Conservation (phyloP, 2,797 vertebrate species). For the Coregonus ussuriensis region DNA sequence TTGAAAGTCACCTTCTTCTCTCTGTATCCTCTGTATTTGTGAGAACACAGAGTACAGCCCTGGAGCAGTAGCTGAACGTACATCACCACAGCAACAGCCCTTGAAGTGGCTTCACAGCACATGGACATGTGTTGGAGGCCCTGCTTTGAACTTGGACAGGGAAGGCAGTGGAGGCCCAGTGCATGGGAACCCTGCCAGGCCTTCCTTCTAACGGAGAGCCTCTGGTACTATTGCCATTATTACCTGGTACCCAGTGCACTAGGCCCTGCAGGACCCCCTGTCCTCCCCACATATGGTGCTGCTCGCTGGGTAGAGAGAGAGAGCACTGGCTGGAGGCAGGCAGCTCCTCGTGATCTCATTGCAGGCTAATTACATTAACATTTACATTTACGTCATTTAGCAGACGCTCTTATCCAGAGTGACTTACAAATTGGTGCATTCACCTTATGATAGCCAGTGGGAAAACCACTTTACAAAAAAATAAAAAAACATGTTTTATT, state of each 20-base stretch:
- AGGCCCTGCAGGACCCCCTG: conserved; percentile 18
- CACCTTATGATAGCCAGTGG: too few relatives aligned
- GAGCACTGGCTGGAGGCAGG: conserved; percentile 24
- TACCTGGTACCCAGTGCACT: conserved; percentile 1
- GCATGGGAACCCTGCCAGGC: conserved; percentile 47
- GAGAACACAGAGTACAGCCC: not conserved
- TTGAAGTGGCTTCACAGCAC: conserved; percentile 45
- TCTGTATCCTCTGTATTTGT: not conserved
- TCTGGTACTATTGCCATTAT: conserved; percentile 31
- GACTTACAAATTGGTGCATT: too few relatives aligned
- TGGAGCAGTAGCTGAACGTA: conserved; percentile 32
- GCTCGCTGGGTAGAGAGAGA: conserved; percentile 22
- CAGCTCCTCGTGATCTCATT: conserved; percentile 46
- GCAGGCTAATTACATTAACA: conserved; percentile 5
- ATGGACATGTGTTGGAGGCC: conserved; percentile 54
- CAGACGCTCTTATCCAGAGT: too few relatives aligned
- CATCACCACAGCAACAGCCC: conserved; percentile 32
- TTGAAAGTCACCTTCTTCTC: not conserved
- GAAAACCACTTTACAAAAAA: too few relatives aligned
- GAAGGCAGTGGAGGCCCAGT: conserved; percentile 20
- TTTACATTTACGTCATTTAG: too few relatives aligned
- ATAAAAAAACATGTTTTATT: too few relatives aligned
- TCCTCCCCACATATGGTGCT: conserved; percentile 47
- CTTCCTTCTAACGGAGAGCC: conserved; percentile 30
- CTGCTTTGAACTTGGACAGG: conserved; percentile 50